Evolutionary conservation across 2,888 invertebrate species (phyloP), one percentile per base, ranked within the genome.

Genomic region (Hydrotaea cyrtoneurina): DNA sequence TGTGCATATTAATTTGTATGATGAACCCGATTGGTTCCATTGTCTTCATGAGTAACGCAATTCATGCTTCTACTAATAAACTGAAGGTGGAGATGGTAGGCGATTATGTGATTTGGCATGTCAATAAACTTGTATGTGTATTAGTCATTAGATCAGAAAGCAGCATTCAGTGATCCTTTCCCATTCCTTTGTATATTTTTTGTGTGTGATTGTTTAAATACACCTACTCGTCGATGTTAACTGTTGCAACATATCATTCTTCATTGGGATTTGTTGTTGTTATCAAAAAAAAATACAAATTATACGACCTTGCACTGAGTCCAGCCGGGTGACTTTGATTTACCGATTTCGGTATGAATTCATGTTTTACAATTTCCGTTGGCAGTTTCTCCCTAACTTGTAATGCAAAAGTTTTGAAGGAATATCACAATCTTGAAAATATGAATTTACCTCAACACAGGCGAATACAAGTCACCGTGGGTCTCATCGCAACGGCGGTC

Each of bases 191-290:
- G 31, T 31, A 7, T 31, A n/a, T n/a, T n/a, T n/a, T n/a, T 31
- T 31, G 2, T 31, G 7, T 36, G 64, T 64, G 26, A 26, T 23
- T 59, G 59, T 59, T 59, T 59, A 15, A 59, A 26, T 7, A 5
- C 59, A 23, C 59, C 15, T 4, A 15, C 62, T 31, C 62, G 15
- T 36, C 59, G 59, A 23, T 72, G 15, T 53, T 72, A 53, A 15
- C 26, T 46, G 36, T 31, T 72, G 53, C 72, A 72, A 72, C 55
- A 50, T 43, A 31, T 17, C 71, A 78, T 84, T 81, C 80, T 84
- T 84, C 84, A 80, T 81, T 84, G 83, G 80, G 80, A 83, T 73
- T 59, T 59, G 71, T 64, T 31, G 75, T 74, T 78, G 17, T 19
- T 7, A 71, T 53, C 50, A 53, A 36, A 72, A 57, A 4, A 66